A percentile compares a stretch with the other conserved stretches of the same genome.
Conservation (phyloP, 1,140 invertebrate genomes). For the Sarcophaga peregrina region DNA sequence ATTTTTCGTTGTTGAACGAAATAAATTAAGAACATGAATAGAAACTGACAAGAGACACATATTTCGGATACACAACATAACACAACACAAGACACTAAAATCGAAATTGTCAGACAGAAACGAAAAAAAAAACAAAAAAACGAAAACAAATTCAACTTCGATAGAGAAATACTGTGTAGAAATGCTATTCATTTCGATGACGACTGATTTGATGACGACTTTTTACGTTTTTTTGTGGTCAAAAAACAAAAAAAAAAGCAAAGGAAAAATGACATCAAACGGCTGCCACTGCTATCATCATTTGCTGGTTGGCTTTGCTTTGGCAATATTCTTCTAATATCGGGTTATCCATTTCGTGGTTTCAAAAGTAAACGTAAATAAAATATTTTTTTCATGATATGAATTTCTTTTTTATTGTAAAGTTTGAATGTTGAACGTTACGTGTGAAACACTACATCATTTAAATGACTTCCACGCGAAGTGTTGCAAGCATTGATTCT, state of each 20-base stretch:
- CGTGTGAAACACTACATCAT: too few species aligned
- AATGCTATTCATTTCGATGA: not conserved
- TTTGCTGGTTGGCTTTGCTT: not conserved
- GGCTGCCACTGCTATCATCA: not conserved
- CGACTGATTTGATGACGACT: not conserved
- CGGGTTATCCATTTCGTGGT: too few species aligned
- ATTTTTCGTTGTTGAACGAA: not conserved
- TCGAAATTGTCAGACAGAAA: not conserved
- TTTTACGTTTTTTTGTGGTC: not conserved
- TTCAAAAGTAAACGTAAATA: too few species aligned
- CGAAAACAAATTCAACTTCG: too few species aligned
- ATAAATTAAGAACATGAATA: not conserved
- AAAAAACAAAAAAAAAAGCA: not conserved
- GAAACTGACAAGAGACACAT: constrained; percentile 1
- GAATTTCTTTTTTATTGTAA: too few species aligned
- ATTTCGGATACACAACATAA: not conserved
- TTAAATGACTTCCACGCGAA: too few species aligned
- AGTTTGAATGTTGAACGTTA: too few species aligned
- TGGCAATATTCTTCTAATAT: not conserved
- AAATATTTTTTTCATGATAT: too few species aligned
- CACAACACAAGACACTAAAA: not conserved
- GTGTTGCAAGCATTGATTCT: too few species aligned
- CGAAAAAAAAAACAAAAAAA: too few species aligned
- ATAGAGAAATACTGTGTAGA: not conserved
- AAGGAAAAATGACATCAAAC: not conserved